These are phyloP conservation scores for Polydrusus cervinus DNA, from an alignment of 2,888 invertebrate species.

Conservation along the genomic window DNA sequence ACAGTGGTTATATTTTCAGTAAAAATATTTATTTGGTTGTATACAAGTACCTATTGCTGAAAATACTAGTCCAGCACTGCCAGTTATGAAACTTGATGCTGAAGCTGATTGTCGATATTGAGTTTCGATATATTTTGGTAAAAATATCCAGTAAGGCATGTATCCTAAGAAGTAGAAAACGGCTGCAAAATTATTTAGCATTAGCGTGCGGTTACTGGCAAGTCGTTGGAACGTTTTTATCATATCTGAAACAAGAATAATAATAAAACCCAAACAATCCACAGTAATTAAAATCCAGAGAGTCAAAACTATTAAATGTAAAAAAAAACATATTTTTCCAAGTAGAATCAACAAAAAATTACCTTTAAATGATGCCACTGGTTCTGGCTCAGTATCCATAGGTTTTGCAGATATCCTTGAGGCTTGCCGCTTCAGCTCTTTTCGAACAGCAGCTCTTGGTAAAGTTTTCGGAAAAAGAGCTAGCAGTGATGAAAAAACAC, in stretches of 20 bases:
- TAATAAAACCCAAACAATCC: no score
- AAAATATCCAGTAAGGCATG: constrained; percentile 86
- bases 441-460: constrained; percentile 78
- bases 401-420: constrained; percentile 56
- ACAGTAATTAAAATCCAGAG: no score
- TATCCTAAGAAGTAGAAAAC: constrained; percentile 83
- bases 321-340: no score
- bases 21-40: no score
- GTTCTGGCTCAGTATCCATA: constrained; percentile 62
- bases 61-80: constrained; percentile 80
- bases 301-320: no score
- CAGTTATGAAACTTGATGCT: constrained; percentile 83
- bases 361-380: constrained; percentile 71
- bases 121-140: constrained; percentile 89
- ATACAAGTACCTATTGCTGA: constrained; percentile 74
- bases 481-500: constrained; percentile 76
- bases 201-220: constrained; percentile 78
- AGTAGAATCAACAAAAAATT: not conserved
- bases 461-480: constrained; percentile 81
- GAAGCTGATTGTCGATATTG: constrained; percentile 86
- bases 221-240: constrained; percentile 77
- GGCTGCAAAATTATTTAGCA: constrained; percentile 83
- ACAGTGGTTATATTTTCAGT: no score
- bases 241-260: constrained; percentile 74
- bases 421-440: constrained; percentile 66